Conservation (phyloP, 1,140 invertebrate genomes). For the Littorina saxatilis region DNA sequence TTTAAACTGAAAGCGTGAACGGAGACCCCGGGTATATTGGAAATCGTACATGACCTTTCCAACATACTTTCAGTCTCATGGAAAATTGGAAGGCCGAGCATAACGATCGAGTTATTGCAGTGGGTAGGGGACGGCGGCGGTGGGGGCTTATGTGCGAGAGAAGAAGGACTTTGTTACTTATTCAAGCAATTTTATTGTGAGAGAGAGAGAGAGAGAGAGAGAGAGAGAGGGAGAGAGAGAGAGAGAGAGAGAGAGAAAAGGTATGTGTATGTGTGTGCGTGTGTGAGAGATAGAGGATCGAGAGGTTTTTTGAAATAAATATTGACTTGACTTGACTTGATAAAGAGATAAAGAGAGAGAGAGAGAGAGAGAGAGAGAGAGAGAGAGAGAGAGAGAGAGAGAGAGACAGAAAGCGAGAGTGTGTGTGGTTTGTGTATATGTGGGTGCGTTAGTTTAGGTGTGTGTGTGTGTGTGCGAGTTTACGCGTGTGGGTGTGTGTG, state of each 20-base stretch:
- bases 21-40: too few species aligned
- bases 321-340: not conserved
- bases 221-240: not conserved
- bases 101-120: too few species aligned
- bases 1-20: too few species aligned
- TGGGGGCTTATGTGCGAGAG: too few species aligned
- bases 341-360: not conserved
- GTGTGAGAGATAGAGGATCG: not conserved
- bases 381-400: not conserved
- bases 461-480: not conserved
- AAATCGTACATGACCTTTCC: too few species aligned
- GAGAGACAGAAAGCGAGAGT: not conserved
- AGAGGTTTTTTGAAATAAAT: too few species aligned
- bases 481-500: not conserved
- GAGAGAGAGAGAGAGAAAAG: not conserved
- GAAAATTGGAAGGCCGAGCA: too few species aligned
- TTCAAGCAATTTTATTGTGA: not conserved
- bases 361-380: constrained; percentile 17
- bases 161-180: not conserved
- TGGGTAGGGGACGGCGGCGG: too few species aligned
- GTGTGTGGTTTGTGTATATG: not conserved
- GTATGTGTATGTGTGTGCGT: not conserved
- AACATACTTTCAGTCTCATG: too few species aligned
- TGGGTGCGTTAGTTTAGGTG: too few species aligned
- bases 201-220: not conserved